A percentile compares a stretch with the other conserved stretches of the same genome.
Evolutionary conservation across 2,888 invertebrate genomes (phyloP).

Genomic region (Drosophila koepferae): DNA sequence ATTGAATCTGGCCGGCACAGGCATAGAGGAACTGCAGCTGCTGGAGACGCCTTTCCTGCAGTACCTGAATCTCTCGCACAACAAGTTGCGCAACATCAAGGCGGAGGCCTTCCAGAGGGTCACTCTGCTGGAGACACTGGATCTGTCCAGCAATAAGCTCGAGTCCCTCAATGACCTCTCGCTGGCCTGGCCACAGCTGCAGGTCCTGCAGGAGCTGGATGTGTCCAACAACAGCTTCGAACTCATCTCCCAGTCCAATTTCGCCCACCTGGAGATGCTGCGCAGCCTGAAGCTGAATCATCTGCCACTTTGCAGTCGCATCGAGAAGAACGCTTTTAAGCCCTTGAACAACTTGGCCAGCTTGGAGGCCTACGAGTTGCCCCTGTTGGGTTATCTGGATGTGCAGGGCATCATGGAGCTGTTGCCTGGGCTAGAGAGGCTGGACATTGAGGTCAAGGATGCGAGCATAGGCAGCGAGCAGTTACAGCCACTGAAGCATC

Average conservation of each 20-base stretch:
- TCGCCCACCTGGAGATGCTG: slow-evolving; percentile 89
- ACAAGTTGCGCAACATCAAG: slow-evolving; percentile 89
- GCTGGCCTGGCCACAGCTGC: slow-evolving; percentile 89
- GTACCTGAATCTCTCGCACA: slow-evolving; percentile 91
- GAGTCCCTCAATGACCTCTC: slow-evolving; percentile 88
- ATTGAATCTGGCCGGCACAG: slow-evolving; percentile 92
- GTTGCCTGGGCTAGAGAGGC: slow-evolving; percentile 89
- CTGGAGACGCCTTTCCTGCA: slow-evolving; percentile 94
- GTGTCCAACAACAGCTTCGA: slow-evolving; percentile 94
- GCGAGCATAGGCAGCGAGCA: slow-evolving; percentile 92
- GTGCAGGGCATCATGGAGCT: slow-evolving; percentile 93
- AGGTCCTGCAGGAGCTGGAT: slow-evolving; percentile 90
- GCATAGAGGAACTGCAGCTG: slow-evolving; percentile 88
- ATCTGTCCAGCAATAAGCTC: slow-evolving; percentile 91
- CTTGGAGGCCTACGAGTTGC: slow-evolving; percentile 91
- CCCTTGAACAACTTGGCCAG: slow-evolving; percentile 89
- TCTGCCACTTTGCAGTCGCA: slow-evolving; percentile 89
- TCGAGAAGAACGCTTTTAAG: slow-evolving; percentile 93
- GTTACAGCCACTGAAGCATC: slow-evolving; percentile 91
- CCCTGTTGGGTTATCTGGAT: slow-evolving; percentile 93
- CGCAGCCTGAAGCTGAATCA: slow-evolving; percentile 89
- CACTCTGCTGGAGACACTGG: slow-evolving; percentile 91
- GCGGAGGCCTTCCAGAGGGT: slow-evolving; percentile 91
- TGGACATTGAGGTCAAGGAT: slow-evolving; percentile 95
- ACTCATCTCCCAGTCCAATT: slow-evolving; percentile 91